phyloP scores from a whole-genome alignment of 2,797 vertebrate species.

The Alcedo atthis region DNA sequence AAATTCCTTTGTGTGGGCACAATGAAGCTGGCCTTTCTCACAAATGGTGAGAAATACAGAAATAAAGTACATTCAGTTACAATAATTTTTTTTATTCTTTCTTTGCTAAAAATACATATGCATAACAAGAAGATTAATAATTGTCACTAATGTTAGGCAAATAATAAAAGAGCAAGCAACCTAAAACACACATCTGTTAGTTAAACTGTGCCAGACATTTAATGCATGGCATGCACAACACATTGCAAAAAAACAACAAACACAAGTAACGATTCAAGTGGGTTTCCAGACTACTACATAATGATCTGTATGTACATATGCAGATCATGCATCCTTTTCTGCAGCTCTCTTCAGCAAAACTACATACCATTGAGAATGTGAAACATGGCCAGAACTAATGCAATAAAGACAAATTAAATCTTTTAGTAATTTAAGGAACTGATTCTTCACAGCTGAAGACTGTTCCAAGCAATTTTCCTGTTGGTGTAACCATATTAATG shows the following conservation, averaged over 20 bases:
- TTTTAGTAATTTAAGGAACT: neutral
- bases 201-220: conserved; percentile 3
- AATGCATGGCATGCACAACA: neutral
- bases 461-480: neutral
- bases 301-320: neutral
- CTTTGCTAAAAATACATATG: neutral
- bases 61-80: neutral
- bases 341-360: neutral
- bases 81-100: neutral
- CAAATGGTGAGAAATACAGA: neutral
- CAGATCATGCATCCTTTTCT: neutral
- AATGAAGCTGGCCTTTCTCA: neutral
- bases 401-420: neutral
- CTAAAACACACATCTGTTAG: neutral
- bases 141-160: neutral
- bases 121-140: neutral
- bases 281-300: neutral
- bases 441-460: neutral
- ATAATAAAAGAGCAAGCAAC: neutral
- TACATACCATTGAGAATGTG: neutral
- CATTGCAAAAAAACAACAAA: neutral
- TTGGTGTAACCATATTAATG: neutral
- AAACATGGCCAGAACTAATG: neutral
- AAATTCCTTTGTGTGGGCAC: neutral
- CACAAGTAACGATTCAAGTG: conserved; percentile 10